Evolutionary conservation across 2,113 vertebrate genomes (phyloP), one percentile per base, ranked within the genome.

Genomic region (Zosterops hypoxanthus): DNA sequence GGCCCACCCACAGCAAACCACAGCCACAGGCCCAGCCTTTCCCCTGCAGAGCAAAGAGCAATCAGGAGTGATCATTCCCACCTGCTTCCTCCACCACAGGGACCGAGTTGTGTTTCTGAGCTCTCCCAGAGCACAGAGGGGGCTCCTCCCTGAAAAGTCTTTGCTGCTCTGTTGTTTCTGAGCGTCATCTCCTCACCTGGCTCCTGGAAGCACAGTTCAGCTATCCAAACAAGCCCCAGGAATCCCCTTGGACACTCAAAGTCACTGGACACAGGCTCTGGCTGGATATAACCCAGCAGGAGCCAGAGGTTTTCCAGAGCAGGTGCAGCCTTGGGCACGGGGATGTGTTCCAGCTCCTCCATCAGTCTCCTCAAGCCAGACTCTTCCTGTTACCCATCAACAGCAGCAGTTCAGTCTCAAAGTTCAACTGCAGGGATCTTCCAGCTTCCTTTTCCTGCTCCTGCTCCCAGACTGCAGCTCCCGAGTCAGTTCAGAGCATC

Each of bases 171-270:
- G 0, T 0, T 41, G 17, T 6, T 83, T 36, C 57, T 55, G 76
- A 69, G 53, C 61, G 28, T 21, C 44, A 8, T 19, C 31, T 24
- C 55, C 59, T 80, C 42, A 26, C 21, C 44, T 22, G 1, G 4
- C 10, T 44, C n/a, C 6, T 11, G 14, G 10, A 49, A 57, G 39
- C 46, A 20, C 14, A 12, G 11, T 11, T 46, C 41, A 86, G 28
- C 16, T 34, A 31, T 2, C 19, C 63, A 31, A 21, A 57, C 9
- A 14, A 91, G 16, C 55, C 34, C 28, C 50, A 49, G 14, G 17
- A 50, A 14, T 33, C 0, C 0, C 12, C 49, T n/a, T 21, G 61
- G 55, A 33, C 9, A 3, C 14, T 22, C 3, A 0, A 11, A 5
- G 21, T 11, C 47, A 24, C 56, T 44, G 24, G n/a, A 49, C 24